Conservation (phyloP, 2,113 vertebrate species). For the Chionodraco myersi region DNA sequence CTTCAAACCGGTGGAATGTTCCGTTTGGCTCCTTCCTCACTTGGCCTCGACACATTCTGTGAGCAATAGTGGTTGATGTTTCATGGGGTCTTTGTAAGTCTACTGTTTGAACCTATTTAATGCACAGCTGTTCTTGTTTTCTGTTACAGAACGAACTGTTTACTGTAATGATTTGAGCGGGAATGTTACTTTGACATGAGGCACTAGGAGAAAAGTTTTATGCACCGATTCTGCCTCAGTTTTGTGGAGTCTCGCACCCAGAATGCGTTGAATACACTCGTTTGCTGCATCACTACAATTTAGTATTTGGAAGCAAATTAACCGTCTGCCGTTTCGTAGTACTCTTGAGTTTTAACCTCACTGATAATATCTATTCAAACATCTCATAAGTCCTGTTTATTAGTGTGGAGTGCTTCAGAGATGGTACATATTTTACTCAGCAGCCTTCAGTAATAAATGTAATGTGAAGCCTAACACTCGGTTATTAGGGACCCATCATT, state of each 20-base stretch:
- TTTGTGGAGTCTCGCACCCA: conserved; percentile 52
- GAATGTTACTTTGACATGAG: conserved; percentile 35
- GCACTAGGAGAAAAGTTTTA: not conserved
- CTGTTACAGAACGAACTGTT: conserved; percentile 68
- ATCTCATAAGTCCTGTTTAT: not conserved
- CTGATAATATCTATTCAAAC: conserved; percentile 16
- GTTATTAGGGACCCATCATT: conserved; percentile 62
- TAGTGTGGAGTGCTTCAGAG: not conserved
- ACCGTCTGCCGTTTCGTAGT: conserved; percentile 47
- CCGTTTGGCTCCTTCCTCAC: not conserved
- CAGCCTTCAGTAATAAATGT: conserved; percentile 60
- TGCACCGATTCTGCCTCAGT: conserved; percentile 46
- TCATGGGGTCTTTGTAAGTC: not conserved
- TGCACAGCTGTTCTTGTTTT: conserved; percentile 62
- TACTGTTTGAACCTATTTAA: conserved; percentile 62
- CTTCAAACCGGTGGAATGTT: conserved; percentile 14
- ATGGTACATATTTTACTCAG: conserved; percentile 8
- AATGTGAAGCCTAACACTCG: conserved; percentile 65
- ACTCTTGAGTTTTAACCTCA: conserved; percentile 35
- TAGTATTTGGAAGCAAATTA: conserved; percentile 36
- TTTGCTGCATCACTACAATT: conserved; percentile 39
- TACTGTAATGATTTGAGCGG: conserved; percentile 67
- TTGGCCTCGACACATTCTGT: conserved; percentile 32
- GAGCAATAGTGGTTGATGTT: conserved; percentile 33
- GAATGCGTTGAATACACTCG: conserved; percentile 27